phyloP scores from a whole-genome alignment of 2,797 vertebrate genomes.

The Ptychadena robeensis region DNA sequence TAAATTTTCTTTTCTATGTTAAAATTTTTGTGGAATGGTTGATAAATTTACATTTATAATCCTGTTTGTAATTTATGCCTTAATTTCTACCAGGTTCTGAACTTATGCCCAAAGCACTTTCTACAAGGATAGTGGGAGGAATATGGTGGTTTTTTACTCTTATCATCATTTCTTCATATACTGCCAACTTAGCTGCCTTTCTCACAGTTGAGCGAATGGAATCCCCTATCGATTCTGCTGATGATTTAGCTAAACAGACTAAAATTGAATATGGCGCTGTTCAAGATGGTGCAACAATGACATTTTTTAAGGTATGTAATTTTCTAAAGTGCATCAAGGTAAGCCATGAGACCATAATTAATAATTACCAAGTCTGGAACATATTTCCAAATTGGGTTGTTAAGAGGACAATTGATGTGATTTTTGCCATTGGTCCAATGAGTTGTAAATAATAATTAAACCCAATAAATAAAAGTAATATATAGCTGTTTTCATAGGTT shows the following conservation, averaged over 20 bases:
- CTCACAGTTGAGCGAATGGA: conserved; percentile 99
- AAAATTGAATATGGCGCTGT: conserved; percentile 97
- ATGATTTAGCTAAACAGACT: conserved; percentile 98
- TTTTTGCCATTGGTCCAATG: no score
- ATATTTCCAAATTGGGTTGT: not conserved
- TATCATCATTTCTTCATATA: conserved; percentile 99
- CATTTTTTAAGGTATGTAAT: conserved; percentile 93
- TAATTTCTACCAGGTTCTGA: conserved; percentile 92
- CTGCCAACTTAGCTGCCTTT: conserved; percentile 98
- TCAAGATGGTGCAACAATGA: conserved; percentile 95
- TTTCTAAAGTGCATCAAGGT: not conserved
- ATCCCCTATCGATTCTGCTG: conserved; percentile 95
- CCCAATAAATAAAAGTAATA: no score
- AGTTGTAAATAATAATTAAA: no score
- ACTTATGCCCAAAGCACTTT: conserved; percentile 99
- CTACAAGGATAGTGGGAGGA: conserved; percentile 99
- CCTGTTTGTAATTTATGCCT: conserved; percentile 76
- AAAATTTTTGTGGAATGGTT: not conserved
- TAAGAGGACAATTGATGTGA: no score
- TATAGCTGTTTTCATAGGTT: no score
- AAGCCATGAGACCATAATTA: not conserved
- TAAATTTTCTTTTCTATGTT: not conserved
- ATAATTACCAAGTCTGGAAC: not conserved
- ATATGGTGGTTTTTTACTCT: conserved; percentile 99
- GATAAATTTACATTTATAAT: not conserved